Conservation (phyloP, 2,888 invertebrate genomes). For the Drosophila lacicola region DNA sequence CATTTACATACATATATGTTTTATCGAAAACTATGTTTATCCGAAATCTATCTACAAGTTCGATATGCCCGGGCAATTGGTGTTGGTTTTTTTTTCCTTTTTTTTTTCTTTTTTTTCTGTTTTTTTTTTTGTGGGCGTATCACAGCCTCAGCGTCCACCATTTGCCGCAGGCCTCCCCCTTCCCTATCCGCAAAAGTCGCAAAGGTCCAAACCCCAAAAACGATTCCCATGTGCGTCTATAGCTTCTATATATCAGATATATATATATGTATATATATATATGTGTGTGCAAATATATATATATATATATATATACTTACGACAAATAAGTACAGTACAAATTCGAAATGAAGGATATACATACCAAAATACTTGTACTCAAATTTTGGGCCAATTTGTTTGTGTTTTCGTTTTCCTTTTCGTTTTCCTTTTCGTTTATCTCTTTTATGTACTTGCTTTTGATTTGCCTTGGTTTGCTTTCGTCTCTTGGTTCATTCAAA, state of each 20-base stretch:
- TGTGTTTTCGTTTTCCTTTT: slow-evolving; percentile 15
- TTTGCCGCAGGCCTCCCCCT: neutral
- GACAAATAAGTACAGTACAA: slow-evolving; percentile 48
- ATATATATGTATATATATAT: slow-evolving; percentile 1
- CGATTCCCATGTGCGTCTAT: slow-evolving; percentile 38
- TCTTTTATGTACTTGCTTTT: slow-evolving; percentile 36
- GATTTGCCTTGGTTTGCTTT: slow-evolving; percentile 30
- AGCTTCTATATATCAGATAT: slow-evolving; percentile 11
- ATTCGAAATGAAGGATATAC: slow-evolving; percentile 39
- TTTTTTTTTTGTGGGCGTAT: neutral
- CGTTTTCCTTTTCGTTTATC: slow-evolving; percentile 5
- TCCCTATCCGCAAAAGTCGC: neutral
- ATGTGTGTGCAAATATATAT: slow-evolving; percentile 4
- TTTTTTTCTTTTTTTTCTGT: too few species aligned
- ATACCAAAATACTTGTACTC: slow-evolving; percentile 55
- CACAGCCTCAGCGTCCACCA: slow-evolving; percentile 20
- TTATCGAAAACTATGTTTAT: slow-evolving; percentile 38
- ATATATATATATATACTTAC: slow-evolving; percentile 26
- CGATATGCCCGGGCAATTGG: slow-evolving; percentile 22
- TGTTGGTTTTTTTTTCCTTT: slow-evolving; percentile 7
- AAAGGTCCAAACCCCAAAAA: slow-evolving; percentile 14
- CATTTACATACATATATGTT: slow-evolving; percentile 38
- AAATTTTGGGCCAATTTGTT: slow-evolving; percentile 46
- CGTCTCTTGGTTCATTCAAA: slow-evolving; percentile 30
- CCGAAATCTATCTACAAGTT: slow-evolving; percentile 16